Base-by-base conservation (phyloP, 2,113 vertebrate genomes). In the Antechinus flavipes region DNA sequence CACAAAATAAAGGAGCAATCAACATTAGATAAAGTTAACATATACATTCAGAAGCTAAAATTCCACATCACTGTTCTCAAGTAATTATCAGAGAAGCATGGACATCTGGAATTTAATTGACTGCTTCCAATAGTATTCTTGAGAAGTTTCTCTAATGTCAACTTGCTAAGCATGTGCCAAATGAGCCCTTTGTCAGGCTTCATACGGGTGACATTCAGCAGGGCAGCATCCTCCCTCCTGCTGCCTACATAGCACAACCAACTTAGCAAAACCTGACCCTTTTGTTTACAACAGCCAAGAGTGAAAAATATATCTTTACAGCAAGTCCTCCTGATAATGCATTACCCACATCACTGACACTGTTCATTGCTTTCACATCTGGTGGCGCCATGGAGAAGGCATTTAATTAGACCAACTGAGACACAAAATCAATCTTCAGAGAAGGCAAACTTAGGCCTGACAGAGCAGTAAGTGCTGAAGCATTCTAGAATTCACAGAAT, bases 331-430 rank as follows among this genome's bases (percentile, higher is more conserved):
- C 95, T 96, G 76, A 68, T 0, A 93, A 91, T 54, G 8, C 8
- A 68, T 95, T 91, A 89, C 84, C 91, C 56, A 68, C 24, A 12
- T 91, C 93, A 42, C 42, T 90, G 91, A 89, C 14, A 24, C 55
- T 54, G 53, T 58, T 95, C 68, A n/a, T 7, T 94, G 92, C 52
- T 54, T 96, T 94, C 55, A 19, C 93, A 90, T 89, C 96, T 89
- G 91, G 68, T 91, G 55, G 95, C 49, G 30, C 23, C 49, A 35
- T 46, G 47, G n/a, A 68, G 56, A 94, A 98, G 58, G 47, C 26
- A 95, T 96, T 96, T 53, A 46, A 56, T 96, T 95, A 94, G 91
- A 49, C 12, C 47, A 53, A 91, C 25, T 0, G 1, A 96, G 16
- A 56, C 35, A 95, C 91, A 47, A 76, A 52, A 54, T 53, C 26